Conservation (phyloP, 1,140 invertebrate species). For the Tetraneura akinire region DNA sequence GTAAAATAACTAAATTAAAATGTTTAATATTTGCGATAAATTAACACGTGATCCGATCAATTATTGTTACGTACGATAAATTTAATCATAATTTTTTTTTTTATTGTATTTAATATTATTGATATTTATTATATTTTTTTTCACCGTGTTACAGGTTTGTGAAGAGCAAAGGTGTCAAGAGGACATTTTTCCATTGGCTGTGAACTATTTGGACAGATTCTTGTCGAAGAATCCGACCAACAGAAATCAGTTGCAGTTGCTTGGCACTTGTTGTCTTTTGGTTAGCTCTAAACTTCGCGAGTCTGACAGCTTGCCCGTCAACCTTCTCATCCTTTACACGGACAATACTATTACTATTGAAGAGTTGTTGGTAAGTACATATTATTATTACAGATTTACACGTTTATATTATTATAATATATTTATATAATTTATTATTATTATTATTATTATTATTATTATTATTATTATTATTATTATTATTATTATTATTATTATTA, state of each 20-base stretch:
- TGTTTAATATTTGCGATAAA: too few species aligned
- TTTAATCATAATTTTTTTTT: too few species aligned
- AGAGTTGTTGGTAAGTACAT: conserved; percentile 81
- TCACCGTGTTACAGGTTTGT: conserved; percentile 72
- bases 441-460: neutral
- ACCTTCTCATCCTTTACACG: conserved; percentile 85
- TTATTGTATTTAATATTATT: neutral
- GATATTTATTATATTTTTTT: conserved; percentile 28
- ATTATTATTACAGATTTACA: neutral
- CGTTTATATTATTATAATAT: too few species aligned
- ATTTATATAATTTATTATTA: too few species aligned
- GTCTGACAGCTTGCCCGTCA: conserved; percentile 74
- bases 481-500: neutral
- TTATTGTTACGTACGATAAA: too few species aligned
- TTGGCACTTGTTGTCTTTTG: conserved; percentile 85
- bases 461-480: neutral
- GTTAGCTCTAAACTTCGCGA: conserved; percentile 86
- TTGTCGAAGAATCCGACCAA: conserved; percentile 76
- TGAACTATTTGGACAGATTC: conserved; percentile 92
- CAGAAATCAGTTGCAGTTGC: conserved; percentile 82
- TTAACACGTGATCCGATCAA: too few species aligned
- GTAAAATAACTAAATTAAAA: too few species aligned
- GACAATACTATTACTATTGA: conserved; percentile 83
- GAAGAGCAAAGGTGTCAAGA: conserved; percentile 88
- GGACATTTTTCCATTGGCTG: conserved; percentile 85